Evolutionary conservation across 2,797 vertebrate species (phyloP).

Genomic region (Gambusia yucatana): DNA sequence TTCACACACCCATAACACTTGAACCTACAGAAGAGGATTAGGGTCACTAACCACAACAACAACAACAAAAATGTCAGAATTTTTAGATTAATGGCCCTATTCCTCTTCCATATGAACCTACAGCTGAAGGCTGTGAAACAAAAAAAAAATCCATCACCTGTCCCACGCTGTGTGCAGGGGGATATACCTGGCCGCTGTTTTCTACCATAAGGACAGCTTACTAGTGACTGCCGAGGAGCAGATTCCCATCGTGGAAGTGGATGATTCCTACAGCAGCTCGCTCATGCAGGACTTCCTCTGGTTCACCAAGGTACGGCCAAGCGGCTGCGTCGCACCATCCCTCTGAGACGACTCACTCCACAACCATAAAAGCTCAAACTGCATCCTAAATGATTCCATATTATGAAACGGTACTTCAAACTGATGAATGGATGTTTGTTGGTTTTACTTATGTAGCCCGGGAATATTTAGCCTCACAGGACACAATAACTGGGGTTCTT

Average conservation of each 20-base stretch:
- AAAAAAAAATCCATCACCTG: not conserved
- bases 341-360: not conserved
- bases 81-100: no score
- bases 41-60: no score
- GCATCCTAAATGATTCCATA: not conserved
- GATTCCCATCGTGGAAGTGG: constrained; percentile 97
- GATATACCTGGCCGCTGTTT: constrained; percentile 93
- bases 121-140: not conserved
- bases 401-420: not conserved
- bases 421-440: not conserved
- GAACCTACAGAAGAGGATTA: not conserved
- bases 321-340: not conserved
- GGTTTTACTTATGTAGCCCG: no score
- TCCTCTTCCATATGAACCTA: no score
- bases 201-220: constrained; percentile 94
- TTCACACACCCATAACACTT: not conserved
- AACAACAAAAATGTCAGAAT: no score
- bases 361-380: not conserved
- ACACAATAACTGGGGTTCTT: no score
- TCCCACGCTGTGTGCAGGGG: constrained; percentile 78
- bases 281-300: constrained; percentile 97
- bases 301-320: constrained; percentile 90
- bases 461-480: no score
- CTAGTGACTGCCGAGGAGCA: constrained; percentile 97
- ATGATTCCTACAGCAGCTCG: constrained; percentile 92